Conservation (phyloP, 2,797 vertebrate genomes). For the Heterohyrax brucei region DNA sequence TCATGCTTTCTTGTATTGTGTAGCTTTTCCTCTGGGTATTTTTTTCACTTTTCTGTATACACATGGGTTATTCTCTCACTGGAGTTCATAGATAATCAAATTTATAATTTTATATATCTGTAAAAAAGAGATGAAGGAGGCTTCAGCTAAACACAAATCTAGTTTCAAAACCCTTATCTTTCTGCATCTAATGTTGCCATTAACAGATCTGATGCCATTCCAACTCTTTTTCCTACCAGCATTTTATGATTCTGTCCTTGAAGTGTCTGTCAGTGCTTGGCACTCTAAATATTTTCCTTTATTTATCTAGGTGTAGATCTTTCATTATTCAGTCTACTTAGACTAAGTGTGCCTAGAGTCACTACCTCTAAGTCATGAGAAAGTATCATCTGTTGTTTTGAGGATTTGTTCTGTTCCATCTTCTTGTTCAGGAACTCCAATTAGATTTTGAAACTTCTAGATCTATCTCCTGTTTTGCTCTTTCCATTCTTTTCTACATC, state of each 20-base stretch:
- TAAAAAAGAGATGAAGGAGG: not conserved
- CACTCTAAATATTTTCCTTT: not conserved
- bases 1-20: not conserved
- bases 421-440: not conserved
- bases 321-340: not conserved
- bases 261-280: not conserved
- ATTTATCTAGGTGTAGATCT: not conserved
- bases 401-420: not conserved
- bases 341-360: not conserved
- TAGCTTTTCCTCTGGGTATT: not conserved
- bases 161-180: conserved; percentile 21
- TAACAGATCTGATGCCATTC: not conserved
- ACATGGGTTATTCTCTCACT: not conserved
- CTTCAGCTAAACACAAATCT: not conserved
- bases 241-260: conserved; percentile 21
- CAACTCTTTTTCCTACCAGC: not conserved
- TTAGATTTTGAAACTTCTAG: not conserved
- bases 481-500: not conserved
- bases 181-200: not conserved
- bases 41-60: conserved; percentile 28
- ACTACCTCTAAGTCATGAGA: not conserved
- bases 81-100: not conserved
- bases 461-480: not conserved
- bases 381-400: not conserved
- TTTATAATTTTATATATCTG: conserved; percentile 54